Evolutionary conservation across 1,140 invertebrate species (phyloP), one percentile per base, ranked within the genome.

Genomic region (Drosophila orena): DNA sequence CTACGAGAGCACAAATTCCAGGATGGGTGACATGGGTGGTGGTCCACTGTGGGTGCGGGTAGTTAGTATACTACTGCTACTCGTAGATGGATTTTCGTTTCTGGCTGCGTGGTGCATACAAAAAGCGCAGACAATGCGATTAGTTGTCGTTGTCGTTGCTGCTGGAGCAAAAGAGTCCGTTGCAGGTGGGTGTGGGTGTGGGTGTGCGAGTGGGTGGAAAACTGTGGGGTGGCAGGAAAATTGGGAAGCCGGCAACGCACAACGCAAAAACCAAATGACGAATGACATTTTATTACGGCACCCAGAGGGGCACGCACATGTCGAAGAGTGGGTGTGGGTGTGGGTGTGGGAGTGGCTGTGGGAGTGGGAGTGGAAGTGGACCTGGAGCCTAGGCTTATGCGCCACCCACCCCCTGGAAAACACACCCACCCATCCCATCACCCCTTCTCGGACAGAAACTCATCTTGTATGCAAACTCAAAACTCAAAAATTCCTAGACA

Each of bases 381-480:
- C 49, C 37, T 43, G 68, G 52, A 38, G 44, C 44, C 50, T 50
- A 56, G 54, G 47, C 24, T 58, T 64, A 68, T 52, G 40, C 57
- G 60, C 0, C 37, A 27, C 44, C 44, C 2, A 17, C 49, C 49
- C 4, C 57, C 20, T 2, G 17, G 5, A 3, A 10, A 14, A 27
- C 17, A 37, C 37, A 2, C 30, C 34, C 12, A 17, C 17, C 38
- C 34, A 0, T 14, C 4, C 43, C 43, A 24, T 12, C 24, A 10
- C 24, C 47, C 10, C n/a, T 55, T 24, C 72, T 64, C 59, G 72
- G 76, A 81, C 64, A 66, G 60, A 77, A 89, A 84, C 84, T 89
- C 84, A 89, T 89, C 84, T 89, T 89, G 79, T 89, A 89, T 89
- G 84, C 84, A 89, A 89, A 89, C 84, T 89, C 84, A 88, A 88